Evolutionary conservation across 2,888 invertebrate genomes (phyloP).

Genomic region (Desoria tigrina): DNA sequence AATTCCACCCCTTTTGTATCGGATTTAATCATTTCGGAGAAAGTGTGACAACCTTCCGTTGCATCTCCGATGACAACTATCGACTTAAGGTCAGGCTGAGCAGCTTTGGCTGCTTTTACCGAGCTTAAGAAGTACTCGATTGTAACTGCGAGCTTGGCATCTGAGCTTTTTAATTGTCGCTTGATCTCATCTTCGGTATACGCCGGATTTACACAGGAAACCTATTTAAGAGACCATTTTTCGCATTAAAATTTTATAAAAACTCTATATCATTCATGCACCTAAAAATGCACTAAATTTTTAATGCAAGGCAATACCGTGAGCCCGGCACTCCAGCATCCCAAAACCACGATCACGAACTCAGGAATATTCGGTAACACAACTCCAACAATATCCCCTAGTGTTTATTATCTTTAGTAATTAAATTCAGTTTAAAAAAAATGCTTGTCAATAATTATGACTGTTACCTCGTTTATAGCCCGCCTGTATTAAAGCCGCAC

Average conservation of each 20-base stretch:
- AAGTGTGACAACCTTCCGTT: slow-evolving; percentile 42
- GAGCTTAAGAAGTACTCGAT: slow-evolving; percentile 30
- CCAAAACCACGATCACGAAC: slow-evolving; percentile 51
- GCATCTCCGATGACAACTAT: slow-evolving; percentile 39
- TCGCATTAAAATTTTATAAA: slow-evolving; percentile 3
- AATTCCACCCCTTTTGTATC: slow-evolving; percentile 32
- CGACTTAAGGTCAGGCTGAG: slow-evolving; percentile 17
- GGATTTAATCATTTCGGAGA: slow-evolving; percentile 45
- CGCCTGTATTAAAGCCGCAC: slow-evolving; percentile 40
- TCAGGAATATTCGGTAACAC: slow-evolving; percentile 54
- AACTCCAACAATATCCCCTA: slow-evolving; percentile 51
- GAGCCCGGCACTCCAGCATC: slow-evolving; percentile 44
- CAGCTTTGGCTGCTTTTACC: slow-evolving; percentile 30
- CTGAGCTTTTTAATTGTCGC: slow-evolving; percentile 36
- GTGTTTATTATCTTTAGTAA: too few species aligned
- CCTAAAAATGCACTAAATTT: too few species aligned
- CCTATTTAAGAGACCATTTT: slow-evolving; percentile 9
- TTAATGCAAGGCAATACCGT: slow-evolving; percentile 16
- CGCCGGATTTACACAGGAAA: slow-evolving; percentile 50
- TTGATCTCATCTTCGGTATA: slow-evolving; percentile 47
- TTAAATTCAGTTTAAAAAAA: background rate
- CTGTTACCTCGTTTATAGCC: slow-evolving; percentile 21
- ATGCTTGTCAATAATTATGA: background rate
- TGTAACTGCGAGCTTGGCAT: slow-evolving; percentile 42
- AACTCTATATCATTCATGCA: too few species aligned